These are phyloP conservation scores for Phocoena sinus DNA, from an alignment of 2,113 vertebrate genomes.

Conservation along the genomic window DNA sequence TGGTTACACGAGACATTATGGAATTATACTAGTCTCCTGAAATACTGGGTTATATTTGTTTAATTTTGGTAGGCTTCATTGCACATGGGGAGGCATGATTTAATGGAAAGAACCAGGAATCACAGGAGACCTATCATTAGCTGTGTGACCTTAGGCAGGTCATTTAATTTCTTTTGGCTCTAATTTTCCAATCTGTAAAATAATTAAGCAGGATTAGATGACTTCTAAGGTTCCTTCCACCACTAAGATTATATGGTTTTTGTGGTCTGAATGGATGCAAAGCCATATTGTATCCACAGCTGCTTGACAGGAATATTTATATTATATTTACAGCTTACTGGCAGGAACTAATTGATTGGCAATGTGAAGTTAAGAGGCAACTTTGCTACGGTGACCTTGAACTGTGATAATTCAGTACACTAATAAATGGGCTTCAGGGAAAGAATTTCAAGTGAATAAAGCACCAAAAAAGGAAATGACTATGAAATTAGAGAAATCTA, in stretches of 20 bases:
- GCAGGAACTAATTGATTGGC: slow-evolving; percentile 23
- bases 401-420: slow-evolving; percentile 12
- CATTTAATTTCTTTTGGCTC: slow-evolving; percentile 27
- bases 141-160: not conserved
- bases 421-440: not conserved
- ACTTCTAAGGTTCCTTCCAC: not conserved
- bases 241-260: not conserved
- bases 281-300: not conserved
- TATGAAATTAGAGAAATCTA: not conserved
- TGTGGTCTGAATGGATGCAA: not conserved
- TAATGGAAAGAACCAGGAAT: slow-evolving; percentile 22
- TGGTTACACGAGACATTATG: not conserved
- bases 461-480: not conserved
- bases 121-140: slow-evolving; percentile 1
- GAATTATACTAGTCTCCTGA: not conserved
- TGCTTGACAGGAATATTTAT: not conserved
- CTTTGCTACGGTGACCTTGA: not conserved
- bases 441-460: slow-evolving; percentile 20
- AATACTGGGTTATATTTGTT: slow-evolving; percentile 4
- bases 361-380: slow-evolving; percentile 28
- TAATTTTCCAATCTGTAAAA: slow-evolving; percentile 39
- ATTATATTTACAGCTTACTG: not conserved
- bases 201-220: slow-evolving; percentile 41
- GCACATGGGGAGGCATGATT: not conserved
- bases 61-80: not conserved